Conservation (phyloP, 2,113 vertebrate species). For the Mastomys natalensis region DNA sequence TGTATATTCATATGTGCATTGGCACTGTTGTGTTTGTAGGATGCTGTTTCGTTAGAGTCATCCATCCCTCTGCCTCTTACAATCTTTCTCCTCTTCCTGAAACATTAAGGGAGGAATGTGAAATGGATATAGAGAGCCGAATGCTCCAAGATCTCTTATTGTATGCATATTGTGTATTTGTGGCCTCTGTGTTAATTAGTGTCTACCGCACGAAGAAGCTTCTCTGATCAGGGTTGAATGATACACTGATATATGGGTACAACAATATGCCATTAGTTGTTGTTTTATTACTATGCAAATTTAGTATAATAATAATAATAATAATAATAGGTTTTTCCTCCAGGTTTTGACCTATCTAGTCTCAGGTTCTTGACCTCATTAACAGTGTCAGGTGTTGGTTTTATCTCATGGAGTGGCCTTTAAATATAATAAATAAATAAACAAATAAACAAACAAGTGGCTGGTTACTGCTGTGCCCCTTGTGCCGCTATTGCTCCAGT, state of each 20-base stretch:
- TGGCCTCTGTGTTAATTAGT: neutral
- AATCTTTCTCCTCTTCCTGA: neutral
- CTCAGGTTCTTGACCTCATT: neutral
- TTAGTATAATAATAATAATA: neutral
- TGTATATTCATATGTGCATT: neutral
- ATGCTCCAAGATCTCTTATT: too few relatives aligned
- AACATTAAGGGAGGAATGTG: neutral
- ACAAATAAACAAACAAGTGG: neutral
- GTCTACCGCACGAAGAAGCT: neutral
- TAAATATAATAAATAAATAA: neutral
- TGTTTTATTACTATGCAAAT: neutral
- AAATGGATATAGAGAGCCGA: neutral
- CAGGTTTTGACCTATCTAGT: neutral
- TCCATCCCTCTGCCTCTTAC: neutral
- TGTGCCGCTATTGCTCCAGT: neutral
- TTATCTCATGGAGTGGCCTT: neutral
- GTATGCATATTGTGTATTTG: neutral
- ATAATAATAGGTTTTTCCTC: neutral
- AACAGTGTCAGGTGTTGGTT: neutral
- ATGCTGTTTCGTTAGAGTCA: neutral
- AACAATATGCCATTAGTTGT: neutral
- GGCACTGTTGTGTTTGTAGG: neutral
- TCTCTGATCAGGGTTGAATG: neutral
- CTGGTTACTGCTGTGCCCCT: neutral
- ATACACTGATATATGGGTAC: neutral